phyloP scores from a whole-genome alignment of 2,888 invertebrate species.

The Psylliodes chrysocephalus region DNA sequence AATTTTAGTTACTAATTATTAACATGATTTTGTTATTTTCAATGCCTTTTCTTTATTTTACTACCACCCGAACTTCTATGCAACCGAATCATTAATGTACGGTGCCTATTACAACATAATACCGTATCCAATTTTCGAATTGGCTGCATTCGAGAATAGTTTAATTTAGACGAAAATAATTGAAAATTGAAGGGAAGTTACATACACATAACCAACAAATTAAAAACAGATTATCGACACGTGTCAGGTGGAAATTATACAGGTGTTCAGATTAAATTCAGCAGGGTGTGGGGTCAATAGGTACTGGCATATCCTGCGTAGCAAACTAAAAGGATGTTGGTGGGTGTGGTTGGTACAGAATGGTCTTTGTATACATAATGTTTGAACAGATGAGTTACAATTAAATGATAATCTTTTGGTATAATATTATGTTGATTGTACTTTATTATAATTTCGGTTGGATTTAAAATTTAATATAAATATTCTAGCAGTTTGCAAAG shows the following conservation, averaged over 20 bases:
- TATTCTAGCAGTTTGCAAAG: too few relatives aligned
- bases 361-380: background rate
- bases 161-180: background rate
- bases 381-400: background rate
- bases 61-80: too few relatives aligned
- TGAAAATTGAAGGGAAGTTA: background rate
- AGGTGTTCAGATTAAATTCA: conserved; percentile 6
- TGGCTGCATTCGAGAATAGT: background rate
- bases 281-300: conserved; percentile 4
- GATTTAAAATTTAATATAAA: too few relatives aligned
- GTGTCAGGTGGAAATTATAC: conserved; percentile 6
- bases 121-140: background rate
- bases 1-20: too few relatives aligned
- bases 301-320: background rate
- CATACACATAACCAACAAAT: background rate
- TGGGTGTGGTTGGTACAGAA: background rate
- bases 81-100: too few relatives aligned
- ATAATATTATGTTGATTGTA: too few relatives aligned
- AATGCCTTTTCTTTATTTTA: too few relatives aligned
- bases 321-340: background rate
- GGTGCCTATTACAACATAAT: too few relatives aligned
- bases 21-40: too few relatives aligned
- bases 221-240: conserved; percentile 5
- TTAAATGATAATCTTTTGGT: too few relatives aligned
- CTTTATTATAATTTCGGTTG: too few relatives aligned